Percentiles rank a stretch among this genome's conserved stretches.
Evolutionary conservation across 2,113 vertebrate species (phyloP).

Genomic region (Edolisoma coerulescens): DNA sequence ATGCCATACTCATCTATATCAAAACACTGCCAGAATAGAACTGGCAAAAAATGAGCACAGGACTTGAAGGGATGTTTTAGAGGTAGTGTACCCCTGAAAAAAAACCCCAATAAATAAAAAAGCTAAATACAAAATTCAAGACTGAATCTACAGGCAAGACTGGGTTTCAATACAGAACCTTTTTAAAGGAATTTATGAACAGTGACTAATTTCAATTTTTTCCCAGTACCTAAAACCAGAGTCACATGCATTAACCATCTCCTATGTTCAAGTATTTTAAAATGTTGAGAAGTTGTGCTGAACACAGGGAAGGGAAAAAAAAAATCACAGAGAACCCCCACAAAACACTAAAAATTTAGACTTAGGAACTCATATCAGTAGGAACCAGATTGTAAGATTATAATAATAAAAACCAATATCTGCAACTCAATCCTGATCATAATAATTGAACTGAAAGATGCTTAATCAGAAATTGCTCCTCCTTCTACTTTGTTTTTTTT

Average conservation of each 20-base stretch:
- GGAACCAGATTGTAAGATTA: not conserved
- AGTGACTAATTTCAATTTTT: not conserved
- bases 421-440: not conserved
- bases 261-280: not conserved
- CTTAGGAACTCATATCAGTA: not conserved
- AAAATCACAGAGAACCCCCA: not conserved
- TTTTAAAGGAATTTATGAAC: not conserved
- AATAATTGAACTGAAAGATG: not conserved
- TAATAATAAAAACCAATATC: not conserved
- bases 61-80: not conserved
- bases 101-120: not conserved
- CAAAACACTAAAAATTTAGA: not conserved
- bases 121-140: not conserved
- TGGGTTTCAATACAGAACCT: not conserved
- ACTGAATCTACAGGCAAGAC: not conserved
- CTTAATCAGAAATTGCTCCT: not conserved
- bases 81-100: fast-evolving
- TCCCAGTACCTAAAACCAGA: not conserved
- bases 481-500: not conserved
- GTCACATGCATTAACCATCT: not conserved
- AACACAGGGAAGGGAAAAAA: not conserved
- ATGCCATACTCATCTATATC: too few species aligned
- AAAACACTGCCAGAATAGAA: not conserved
- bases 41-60: not conserved
- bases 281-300: not conserved